phyloP scores from a whole-genome alignment of 2,797 vertebrate genomes.

The Myotis daubentonii region DNA sequence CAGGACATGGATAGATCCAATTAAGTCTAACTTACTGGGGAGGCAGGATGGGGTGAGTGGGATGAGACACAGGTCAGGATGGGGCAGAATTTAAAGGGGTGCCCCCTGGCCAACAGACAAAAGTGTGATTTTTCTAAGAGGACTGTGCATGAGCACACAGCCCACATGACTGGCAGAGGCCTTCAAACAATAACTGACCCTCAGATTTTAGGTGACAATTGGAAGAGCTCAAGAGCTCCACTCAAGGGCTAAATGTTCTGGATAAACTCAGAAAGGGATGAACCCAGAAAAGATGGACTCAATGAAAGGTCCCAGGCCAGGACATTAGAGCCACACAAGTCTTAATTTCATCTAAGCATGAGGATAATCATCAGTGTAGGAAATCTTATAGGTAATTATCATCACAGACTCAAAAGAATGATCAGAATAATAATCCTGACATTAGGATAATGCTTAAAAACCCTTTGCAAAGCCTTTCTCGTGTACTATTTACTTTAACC shows the following conservation, averaged over 20 bases:
- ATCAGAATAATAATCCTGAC: background rate
- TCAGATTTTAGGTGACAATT: background rate
- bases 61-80: background rate
- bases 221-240: background rate
- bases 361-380: background rate
- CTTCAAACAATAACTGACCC: background rate
- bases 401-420: background rate
- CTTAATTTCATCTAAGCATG: constrained; percentile 23
- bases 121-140: constrained; percentile 17
- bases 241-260: background rate
- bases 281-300: background rate
- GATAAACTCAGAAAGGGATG: constrained; percentile 13
- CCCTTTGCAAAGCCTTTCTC: constrained; percentile 4
- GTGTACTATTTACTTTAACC: background rate
- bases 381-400: background rate
- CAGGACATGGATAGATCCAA: background rate
- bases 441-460: background rate
- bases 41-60: background rate
- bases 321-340: background rate
- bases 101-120: background rate
- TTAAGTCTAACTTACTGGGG: background rate
- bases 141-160: background rate
- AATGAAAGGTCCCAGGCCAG: background rate
- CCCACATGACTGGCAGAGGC: background rate
- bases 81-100: background rate